Percentiles rank a stretch among this genome's conserved stretches.
Conservation (phyloP, 2,797 vertebrate genomes). For the Malacoraja senta region DNA sequence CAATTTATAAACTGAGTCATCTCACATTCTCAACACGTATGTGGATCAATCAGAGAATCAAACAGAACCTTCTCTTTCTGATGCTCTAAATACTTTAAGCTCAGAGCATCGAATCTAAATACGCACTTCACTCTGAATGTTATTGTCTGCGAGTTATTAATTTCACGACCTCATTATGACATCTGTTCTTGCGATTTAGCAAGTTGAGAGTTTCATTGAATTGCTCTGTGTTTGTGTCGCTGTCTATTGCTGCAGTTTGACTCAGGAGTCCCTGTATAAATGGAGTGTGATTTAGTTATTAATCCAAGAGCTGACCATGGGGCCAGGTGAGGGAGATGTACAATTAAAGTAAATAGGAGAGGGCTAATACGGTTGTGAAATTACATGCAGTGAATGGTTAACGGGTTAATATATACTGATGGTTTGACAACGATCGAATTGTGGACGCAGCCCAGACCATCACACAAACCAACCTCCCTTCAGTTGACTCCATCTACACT, state of each 20-base stretch:
- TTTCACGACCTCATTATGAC: neutral
- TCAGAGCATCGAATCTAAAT: neutral
- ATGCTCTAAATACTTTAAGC: neutral
- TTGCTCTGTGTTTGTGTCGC: neutral
- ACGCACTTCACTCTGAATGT: neutral
- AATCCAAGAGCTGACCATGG: neutral
- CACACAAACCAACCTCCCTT: too few species aligned
- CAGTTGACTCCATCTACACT: too few species aligned
- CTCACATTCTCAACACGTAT: neutral
- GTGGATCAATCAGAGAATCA: neutral
- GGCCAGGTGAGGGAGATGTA: neutral
- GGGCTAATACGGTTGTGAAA: slow-evolving; percentile 11
- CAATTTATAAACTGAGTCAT: neutral
- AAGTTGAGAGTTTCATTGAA: neutral
- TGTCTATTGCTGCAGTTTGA: neutral
- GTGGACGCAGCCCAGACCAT: too few species aligned
- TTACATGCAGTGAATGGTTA: neutral
- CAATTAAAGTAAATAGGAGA: neutral
- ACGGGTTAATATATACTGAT: slow-evolving; percentile 21
- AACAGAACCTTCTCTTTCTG: neutral
- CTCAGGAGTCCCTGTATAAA: neutral
- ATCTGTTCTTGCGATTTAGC: neutral
- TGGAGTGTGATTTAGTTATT: too few species aligned
- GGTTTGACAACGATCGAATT: neutral
- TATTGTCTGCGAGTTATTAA: neutral